Evolutionary conservation across 2,113 vertebrate species (phyloP), one percentile per base, ranked within the genome.

Genomic region (Tiliqua scincoides): DNA sequence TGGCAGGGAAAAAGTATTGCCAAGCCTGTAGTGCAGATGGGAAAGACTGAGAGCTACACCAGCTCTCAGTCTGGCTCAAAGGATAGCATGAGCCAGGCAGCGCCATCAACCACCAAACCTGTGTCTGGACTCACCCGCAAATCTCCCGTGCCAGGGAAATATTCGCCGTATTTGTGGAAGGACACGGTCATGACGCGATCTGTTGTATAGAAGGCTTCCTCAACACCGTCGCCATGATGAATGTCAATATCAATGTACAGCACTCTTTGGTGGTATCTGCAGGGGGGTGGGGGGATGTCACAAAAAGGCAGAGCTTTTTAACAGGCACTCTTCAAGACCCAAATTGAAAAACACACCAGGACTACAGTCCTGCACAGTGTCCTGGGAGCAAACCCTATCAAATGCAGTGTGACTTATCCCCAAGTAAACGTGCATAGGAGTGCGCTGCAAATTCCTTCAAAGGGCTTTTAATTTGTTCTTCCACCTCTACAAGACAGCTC

Each of bases 191-290:
- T 97, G n/a, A 97, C 97, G 83, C 97, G 97, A 88, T 97, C 97
- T 89, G 97, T 97, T 17, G 97, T 97, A 92, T 97, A 97, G 96
- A 97, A 97, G 83, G 97, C 97, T 95, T 97, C 97, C 95, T 97
- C 97, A 87, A 97, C 97, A 93, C 97, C 97, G 95, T 97, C 97
- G 93, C 97, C 97, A 88, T 97, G 97, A 95, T 97, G 97, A 85
- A 97, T 97, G 92, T 97, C 97, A 91, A 97, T 97, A 92, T 97
- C 97, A 96, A 97, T 97, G 91, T 97, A 97, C 27, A 97, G 95
- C 76, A 97, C 97, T 96, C 97, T 97, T 96, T 97, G 97, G 93
- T 97, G 97, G 91, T 97, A 97, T 86, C 97, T 97, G 90, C 85
- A 90, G 95, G 90, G 25, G 89, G 85, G 6, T 83, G 37, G 9